Percentiles rank a stretch among this genome's conserved stretches.
phyloP scores from a whole-genome alignment of 2,888 invertebrate genomes.

The Lithophane semibrunnea region DNA sequence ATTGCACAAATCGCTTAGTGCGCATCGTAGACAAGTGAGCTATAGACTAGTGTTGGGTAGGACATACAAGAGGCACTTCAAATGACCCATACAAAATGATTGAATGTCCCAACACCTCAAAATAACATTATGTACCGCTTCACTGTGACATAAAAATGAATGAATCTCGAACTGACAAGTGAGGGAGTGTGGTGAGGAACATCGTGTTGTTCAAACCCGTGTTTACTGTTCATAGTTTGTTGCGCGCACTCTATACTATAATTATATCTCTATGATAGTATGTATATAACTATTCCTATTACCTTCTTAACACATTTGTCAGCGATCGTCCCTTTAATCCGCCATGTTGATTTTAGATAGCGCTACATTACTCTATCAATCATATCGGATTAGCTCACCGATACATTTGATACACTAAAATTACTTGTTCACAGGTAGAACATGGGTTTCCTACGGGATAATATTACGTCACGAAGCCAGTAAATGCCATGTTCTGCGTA shows the following conservation, averaged over 20 bases:
- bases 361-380: constrained; percentile 77
- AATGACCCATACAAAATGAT: no score
- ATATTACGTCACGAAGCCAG: not conserved
- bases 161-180: no score
- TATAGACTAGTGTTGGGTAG: no score
- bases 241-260: no score
- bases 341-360: constrained; percentile 78
- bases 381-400: constrained; percentile 72
- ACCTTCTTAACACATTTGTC: constrained; percentile 46
- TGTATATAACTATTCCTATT: not conserved
- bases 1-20: no score
- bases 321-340: constrained; percentile 68
- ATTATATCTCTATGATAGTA: no score
- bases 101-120: no score
- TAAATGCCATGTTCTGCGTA: constrained; percentile 20
- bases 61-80: no score
- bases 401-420: constrained; percentile 56
- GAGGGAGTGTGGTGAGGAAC: no score
- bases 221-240: not conserved
- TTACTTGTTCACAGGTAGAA: constrained; percentile 24
- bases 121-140: no score
- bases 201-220: constrained; percentile 36
- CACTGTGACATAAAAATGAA: no score
- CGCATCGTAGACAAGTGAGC: no score
- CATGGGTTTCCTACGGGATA: constrained; percentile 8